Conservation (phyloP, 30 jellyfish, hydroid and myxozoan species). For the Haliclystus octoradiatus region DNA sequence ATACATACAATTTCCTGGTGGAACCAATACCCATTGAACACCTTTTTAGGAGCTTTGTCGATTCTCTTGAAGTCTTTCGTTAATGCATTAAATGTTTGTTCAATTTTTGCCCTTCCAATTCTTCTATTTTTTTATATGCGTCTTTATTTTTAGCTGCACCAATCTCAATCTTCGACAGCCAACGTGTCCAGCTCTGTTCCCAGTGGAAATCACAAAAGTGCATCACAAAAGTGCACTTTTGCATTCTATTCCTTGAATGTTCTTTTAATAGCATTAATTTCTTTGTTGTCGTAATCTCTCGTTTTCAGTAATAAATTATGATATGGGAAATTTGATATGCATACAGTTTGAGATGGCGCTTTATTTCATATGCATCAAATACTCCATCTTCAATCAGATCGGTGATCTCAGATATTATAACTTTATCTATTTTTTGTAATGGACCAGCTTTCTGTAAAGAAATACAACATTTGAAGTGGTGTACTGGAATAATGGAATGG, state of each 20-base stretch:
- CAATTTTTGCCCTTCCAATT: constrained; percentile 9
- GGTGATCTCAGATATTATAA: background rate
- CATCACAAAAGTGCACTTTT: constrained; percentile 4
- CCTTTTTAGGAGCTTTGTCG: constrained; percentile 2
- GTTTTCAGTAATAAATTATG: constrained; percentile 4
- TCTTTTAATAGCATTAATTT: constrained; percentile 19
- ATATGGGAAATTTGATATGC: constrained; percentile 6
- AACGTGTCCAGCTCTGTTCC: constrained; percentile 36
- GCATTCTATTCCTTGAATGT: constrained; percentile 25
- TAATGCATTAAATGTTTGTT: background rate
- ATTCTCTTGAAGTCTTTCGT: constrained; percentile 1
- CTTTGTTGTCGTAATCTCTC: no score
- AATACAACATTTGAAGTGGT: no score
- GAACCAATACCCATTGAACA: constrained; percentile 9
- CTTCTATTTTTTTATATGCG: background rate
- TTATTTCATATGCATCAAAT: constrained; percentile 12
- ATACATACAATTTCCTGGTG: constrained; percentile 10
- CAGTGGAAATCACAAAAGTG: constrained; percentile 35
- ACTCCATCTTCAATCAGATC: constrained; percentile 15
- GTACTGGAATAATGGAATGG: no score
- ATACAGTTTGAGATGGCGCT: constrained; percentile 12
- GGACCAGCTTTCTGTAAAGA: constrained; percentile 24
- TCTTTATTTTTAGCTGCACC: constrained; percentile 11
- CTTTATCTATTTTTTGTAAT: constrained; percentile 12
- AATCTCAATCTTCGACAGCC: constrained; percentile 21